Base-by-base conservation (phyloP, 2,888 invertebrate genomes). In the Spodoptera exigua region DNA sequence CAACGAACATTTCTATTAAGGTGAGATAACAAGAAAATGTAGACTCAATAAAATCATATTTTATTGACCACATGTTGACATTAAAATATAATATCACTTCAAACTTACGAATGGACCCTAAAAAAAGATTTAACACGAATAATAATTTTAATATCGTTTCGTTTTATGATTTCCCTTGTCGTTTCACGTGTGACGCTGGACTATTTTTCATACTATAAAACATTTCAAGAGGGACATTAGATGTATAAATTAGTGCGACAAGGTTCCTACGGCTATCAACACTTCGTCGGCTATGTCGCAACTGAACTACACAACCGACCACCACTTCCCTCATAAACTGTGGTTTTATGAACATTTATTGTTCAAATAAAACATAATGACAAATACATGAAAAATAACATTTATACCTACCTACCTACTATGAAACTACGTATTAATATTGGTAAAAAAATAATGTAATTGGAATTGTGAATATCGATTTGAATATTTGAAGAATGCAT, bases 201-300 rank as follows among this genome's bases (percentile, higher is more conserved):
- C 82, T 85, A 84, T 86, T 89, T 89, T 86, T 89, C 82, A 84
- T 85, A 80, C 83, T 87, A 88, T 89, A 89, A 89, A 88, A 88
- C 75, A 85, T 85, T 86, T 89, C 85, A 87, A 68, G 82, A 70
- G 76, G 84, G 78, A 75, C 85, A 87, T 90, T 86, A 89, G 73
- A 76, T 70, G 70, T 68, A 82, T 89, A 87, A 89, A 89, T 87
- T 84, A 86, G 76, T 76, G 79, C 70, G 84, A 84, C 88, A 86
- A 87, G 85, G 86, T 90, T 82, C 82, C 81, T 80, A 70, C 63
- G 73, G 69, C 82, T 75, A 87, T 92, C 86, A 90, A 89, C 80
- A 77, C 55, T 36, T 69, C 86, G 84, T 91, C 88, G 84, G 81
- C 86, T 67, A 66, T 74, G 67, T 81, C 76, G 74, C 73, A 75